Evolutionary conservation across 2,797 vertebrate genomes (phyloP), one percentile per base, ranked within the genome.

Genomic region (Enteromius anoplus): DNA sequence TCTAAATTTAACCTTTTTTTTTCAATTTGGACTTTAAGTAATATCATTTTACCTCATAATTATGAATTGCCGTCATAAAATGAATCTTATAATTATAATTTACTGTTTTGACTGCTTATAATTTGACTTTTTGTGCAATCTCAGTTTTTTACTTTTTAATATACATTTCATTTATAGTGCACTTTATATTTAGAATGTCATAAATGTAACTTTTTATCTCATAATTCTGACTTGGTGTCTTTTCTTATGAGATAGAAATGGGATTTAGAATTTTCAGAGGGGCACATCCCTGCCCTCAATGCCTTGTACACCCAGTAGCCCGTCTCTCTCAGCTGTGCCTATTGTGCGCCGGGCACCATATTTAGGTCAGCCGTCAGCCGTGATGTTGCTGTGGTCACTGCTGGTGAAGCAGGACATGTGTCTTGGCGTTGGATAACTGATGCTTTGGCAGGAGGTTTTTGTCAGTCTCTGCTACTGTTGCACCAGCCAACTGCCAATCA

Each of bases 281-380:
- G 21, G 10, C 71, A 26, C n/a, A 53, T 37, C 23, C 32, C 58
- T 78, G 51, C 58, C 71, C 80, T 19, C 55, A 77, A 29, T 87
- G 81, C 37, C 84, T 42, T 60, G 72, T 80, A 82, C 78, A 42
- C 62, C 83, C 47, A 72, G 26, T 53, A 77, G 51, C 75, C 53
- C 29, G 0, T 64, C 84, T 51, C 51, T 84, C 77, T 62, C 79
- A 78, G 49, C 72, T 76, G 72, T 69, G 78, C 34, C 80, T 82
- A 84, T 83, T 90, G 84, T 88, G 34, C 40, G 53, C 58, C 45
- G 70, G 82, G 75, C 42, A 81, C 49, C 82, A 86, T 88, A 89
- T 89, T 88, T 85, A 86, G 85, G 86, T 84, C 87, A 87, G 65
- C 65, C 71, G 70, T 85, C 81, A 69, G 75, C 66, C 29, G 19